Evolutionary conservation across 2,888 invertebrate species (phyloP).

Genomic region (Crocallis elinguaria): DNA sequence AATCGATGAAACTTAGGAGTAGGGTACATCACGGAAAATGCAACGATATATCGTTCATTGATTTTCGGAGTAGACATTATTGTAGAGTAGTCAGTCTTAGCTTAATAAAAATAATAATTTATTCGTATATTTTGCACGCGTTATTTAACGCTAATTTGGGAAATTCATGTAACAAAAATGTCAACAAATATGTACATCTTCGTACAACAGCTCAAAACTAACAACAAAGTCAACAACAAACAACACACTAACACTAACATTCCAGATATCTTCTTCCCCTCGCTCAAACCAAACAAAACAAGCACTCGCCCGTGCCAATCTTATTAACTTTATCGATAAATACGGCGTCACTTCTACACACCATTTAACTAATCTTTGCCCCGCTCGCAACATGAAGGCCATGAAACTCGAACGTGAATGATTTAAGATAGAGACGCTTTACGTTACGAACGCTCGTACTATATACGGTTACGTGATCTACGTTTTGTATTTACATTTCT

Average conservation of each 20-base stretch:
- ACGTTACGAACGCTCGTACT: slow-evolving; percentile 27
- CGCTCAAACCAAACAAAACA: slow-evolving; percentile 1
- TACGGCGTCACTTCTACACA: slow-evolving; percentile 28
- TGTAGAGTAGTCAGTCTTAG: too few species aligned
- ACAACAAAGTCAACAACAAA: slow-evolving; percentile 5
- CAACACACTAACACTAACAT: not conserved
- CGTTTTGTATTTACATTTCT: slow-evolving; percentile 6
- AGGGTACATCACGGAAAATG: too few species aligned
- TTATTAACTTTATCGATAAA: slow-evolving; percentile 24
- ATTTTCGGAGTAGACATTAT: too few species aligned
- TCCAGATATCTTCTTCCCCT: not conserved
- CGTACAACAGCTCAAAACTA: not conserved
- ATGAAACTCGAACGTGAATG: slow-evolving; percentile 54
- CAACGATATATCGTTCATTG: too few species aligned
- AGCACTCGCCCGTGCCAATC: slow-evolving; percentile 3
- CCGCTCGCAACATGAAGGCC: slow-evolving; percentile 36
- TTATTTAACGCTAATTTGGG: too few species aligned
- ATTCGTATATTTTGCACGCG: too few species aligned
- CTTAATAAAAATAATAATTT: too few species aligned
- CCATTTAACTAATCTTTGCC: slow-evolving; percentile 41
- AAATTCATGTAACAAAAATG: too few species aligned
- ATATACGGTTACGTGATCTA: slow-evolving; percentile 6
- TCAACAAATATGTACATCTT: too few species aligned
- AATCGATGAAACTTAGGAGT: too few species aligned
- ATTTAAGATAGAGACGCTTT: slow-evolving; percentile 49